phyloP scores from a whole-genome alignment of 2,888 invertebrate species.

The Synergus laeviventris region DNA sequence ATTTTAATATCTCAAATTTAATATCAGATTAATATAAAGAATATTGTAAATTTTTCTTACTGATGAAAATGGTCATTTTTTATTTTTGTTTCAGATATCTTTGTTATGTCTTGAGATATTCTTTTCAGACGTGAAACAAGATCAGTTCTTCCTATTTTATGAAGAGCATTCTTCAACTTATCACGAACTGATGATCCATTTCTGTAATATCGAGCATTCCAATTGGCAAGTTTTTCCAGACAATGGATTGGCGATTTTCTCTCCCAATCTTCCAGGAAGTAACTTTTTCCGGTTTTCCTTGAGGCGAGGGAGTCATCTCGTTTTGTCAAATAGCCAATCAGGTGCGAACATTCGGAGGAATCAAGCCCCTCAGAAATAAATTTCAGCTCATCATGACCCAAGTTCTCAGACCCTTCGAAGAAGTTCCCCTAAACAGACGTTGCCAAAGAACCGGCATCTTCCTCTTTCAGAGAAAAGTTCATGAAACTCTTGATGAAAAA shows the following conservation, averaged over 20 bases:
- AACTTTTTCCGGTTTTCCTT: neutral
- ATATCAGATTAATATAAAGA: neutral
- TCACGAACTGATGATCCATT: neutral
- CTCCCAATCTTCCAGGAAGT: neutral
- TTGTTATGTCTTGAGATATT: neutral
- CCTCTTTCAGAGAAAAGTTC: constrained; percentile 29
- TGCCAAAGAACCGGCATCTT: constrained; percentile 34
- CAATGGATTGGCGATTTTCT: constrained; percentile 2
- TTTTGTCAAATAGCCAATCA: constrained; percentile 14
- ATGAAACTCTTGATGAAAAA: neutral
- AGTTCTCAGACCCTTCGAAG: neutral
- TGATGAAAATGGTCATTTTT: neutral
- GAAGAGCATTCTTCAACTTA: neutral
- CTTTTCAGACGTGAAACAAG: neutral
- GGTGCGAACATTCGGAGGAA: constrained; percentile 5
- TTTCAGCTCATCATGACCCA: constrained; percentile 23
- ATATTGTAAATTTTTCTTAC: constrained; percentile 3
- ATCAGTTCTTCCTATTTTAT: constrained; percentile 22
- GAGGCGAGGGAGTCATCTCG: neutral
- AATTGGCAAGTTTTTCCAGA: constrained; percentile 18
- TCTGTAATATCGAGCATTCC: neutral
- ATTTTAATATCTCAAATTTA: neutral
- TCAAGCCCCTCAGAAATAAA: constrained; percentile 12
- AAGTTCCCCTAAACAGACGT: constrained; percentile 35
- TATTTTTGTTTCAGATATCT: neutral